Base-by-base conservation (phyloP, 2,797 vertebrate species). In the Gambusia yucatana region DNA sequence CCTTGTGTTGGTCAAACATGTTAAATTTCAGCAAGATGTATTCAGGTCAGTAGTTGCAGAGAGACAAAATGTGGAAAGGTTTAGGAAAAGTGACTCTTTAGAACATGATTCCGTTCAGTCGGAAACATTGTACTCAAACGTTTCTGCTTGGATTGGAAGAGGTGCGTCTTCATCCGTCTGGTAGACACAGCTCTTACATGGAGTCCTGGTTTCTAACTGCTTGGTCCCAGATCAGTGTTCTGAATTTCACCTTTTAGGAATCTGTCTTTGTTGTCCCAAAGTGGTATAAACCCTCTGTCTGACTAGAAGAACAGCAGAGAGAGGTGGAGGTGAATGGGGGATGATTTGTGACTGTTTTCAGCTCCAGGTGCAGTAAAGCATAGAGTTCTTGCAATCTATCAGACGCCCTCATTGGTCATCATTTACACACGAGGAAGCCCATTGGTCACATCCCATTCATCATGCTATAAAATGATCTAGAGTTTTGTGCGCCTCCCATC, bases 371-470 rank as follows among this genome's bases (percentile, higher is more conserved):
- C 78, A 83, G 39, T 11, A 67, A 78, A 52, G 77, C 52, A 14
- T 70, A 65, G 55, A 67, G n/a, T 86, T 61, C 74, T 14, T 73
- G 81, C 61, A 39, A 63, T n/a, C 47, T 36, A 20, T 55, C 78
- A 72, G 76, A 67, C 73, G 84, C 76, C 80, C 83, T 88, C 86
- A 81, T 86, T 89, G 84, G 84, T 88, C 87, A 84, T 43, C 57
- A 74, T 86, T 78, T 83, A 83, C 76, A 81, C 81, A 39, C 17
- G 17, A 85, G 80, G 28, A 77, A 55, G 28, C 41, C 63, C 63
- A 36, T 55, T n/a, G 50, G 50, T 69, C 44, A 39, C 30, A 20
- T 28, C 48, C 61, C 77, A 63, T 90, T 82, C n/a, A 76, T 88
- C 75, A 82, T 75, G 55, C 59, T 44, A 39, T 72, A 63, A 65